Base-by-base conservation (phyloP, 2,113 vertebrate species). In the Rhea americana region DNA sequence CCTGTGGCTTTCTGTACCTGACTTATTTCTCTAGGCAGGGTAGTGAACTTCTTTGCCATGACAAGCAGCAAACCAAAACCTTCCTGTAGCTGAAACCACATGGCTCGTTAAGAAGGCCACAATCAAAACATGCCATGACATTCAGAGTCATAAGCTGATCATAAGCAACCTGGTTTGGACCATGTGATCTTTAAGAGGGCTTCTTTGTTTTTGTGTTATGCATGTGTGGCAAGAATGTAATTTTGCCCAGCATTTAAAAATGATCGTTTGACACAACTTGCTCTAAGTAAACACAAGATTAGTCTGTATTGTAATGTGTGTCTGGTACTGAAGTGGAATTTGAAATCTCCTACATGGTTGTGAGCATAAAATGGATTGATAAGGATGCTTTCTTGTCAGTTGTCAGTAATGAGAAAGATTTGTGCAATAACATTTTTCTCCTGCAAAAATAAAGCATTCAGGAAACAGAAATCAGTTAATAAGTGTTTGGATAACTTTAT, bases 91-190 rank as follows among this genome's bases (percentile, higher is more conserved):
- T 84, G 73, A 89, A 96, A 84, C 91, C 89, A 79, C 89, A 95
- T 93, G 58, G 82, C 71, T 91, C 55, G 16, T 62, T 78, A 90
- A 87, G 58, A 13, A 19, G 18, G 19, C 14, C 19, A 14, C 43
- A 95, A 5, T 90, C 58, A 92, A 91, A 86, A 73, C 25, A 78
- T 53, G 58, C 92, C 88, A 85, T 48, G 41, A 48, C 41, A 68
- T 72, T 76, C 18, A 50, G 58, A 86, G 74, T 96, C 96, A 96
- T 95, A 94, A 94, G 95, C 94, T 90, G 89, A 92, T 96, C 93
- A 96, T 96, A 96, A 89, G 92, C 70, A 89, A 96, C 94, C 89
- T 96, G 94, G 83, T 79, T 72, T 82, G 48, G 70, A 73, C 86
- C 95, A 70, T 96, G 93, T 95, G 91, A 94, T 94, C 77, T 76